phyloP scores from a whole-genome alignment of 2,113 vertebrate genomes.

The Ageneiosus marmoratus region DNA sequence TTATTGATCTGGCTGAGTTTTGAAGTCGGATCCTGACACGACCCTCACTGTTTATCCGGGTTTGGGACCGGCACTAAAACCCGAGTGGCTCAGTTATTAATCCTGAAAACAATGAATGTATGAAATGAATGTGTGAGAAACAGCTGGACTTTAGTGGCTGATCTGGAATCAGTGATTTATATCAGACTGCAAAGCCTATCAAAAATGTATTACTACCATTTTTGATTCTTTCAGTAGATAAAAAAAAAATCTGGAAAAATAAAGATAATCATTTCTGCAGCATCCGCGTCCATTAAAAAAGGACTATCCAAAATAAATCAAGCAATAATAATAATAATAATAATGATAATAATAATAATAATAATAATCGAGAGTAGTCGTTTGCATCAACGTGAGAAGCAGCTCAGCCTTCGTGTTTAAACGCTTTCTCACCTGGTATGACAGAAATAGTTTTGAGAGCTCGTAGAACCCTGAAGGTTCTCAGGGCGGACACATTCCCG shows the following conservation, averaged over 20 bases:
- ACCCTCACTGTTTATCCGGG: no score
- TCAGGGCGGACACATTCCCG: constrained; percentile 99
- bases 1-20: no score
- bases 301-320: constrained; percentile 38
- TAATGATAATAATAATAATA: constrained; percentile 50
- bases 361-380: constrained; percentile 48
- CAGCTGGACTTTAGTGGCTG: not conserved
- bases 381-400: constrained; percentile 53
- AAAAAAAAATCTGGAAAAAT: constrained; percentile 36
- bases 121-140: not conserved
- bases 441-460: constrained; percentile 99
- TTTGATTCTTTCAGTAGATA: constrained; percentile 67
- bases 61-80: no score
- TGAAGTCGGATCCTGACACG: no score
- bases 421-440: constrained; percentile 98
- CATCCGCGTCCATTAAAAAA: constrained; percentile 53
- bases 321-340: constrained; percentile 26
- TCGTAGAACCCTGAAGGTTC: constrained; percentile 99
- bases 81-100: not conserved
- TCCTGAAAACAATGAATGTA: not conserved
- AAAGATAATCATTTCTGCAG: constrained; percentile 52
- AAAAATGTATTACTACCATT: constrained; percentile 75
- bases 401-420: constrained; percentile 83
- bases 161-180: constrained; percentile 25
- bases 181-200: constrained; percentile 87